phyloP scores from a whole-genome alignment of 2,113 vertebrate species.

The Xiphophorus hellerii region DNA sequence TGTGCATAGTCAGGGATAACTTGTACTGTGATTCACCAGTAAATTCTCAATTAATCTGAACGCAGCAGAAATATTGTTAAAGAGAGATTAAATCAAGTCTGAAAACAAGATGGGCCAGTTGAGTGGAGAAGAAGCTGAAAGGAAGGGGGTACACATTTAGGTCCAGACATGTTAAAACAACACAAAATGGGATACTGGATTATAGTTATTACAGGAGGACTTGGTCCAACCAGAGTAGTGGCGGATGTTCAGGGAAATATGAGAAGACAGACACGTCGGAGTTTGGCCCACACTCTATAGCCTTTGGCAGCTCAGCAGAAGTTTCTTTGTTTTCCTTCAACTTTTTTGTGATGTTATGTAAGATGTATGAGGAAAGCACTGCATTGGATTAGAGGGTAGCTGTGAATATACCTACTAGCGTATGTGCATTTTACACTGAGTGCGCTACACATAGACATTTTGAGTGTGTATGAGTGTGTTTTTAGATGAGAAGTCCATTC shows the following conservation, averaged over 20 bases:
- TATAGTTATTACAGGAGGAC: background rate
- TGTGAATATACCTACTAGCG: accelerated
- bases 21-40: slow-evolving; percentile 15
- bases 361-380: accelerated
- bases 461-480: too few species aligned
- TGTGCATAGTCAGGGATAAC: background rate
- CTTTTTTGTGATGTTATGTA: accelerated
- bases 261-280: background rate
- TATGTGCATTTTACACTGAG: background rate
- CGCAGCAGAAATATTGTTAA: background rate
- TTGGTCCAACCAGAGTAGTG: background rate
- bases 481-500: background rate
- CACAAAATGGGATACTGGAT: background rate
- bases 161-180: background rate
- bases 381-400: accelerated
- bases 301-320: background rate
- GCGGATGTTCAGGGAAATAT: background rate
- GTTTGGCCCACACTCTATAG: accelerated
- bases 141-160: background rate
- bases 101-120: background rate
- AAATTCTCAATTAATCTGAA: too few species aligned
- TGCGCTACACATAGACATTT: background rate
- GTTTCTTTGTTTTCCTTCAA: background rate
- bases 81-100: background rate
- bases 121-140: background rate